Conservation (phyloP, 2,113 vertebrate species). For the Mobula birostris region DNA sequence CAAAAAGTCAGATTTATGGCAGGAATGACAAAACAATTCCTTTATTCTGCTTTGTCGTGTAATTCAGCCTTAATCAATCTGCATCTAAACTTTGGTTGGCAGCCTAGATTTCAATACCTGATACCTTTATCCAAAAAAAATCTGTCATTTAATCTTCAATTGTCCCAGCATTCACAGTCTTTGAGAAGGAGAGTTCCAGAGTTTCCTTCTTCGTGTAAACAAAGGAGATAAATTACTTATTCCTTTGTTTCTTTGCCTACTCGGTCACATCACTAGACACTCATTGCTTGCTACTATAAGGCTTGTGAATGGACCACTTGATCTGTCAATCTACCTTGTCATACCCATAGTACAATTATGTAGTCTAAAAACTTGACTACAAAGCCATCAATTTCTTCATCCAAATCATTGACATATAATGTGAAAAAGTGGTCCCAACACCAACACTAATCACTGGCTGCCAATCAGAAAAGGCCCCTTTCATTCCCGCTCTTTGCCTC, state of each 20-base stretch:
- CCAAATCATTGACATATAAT: no score
- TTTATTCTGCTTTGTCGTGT: not conserved
- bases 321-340: no score
- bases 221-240: not conserved
- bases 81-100: not conserved
- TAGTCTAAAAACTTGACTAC: no score
- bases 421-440: no score
- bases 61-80: not conserved
- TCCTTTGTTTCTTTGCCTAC: not conserved
- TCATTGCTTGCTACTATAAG: not conserved
- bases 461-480: no score
- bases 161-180: not conserved
- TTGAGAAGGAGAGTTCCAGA: not conserved
- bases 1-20: no score
- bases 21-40: not conserved
- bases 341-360: no score
- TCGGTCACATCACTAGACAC: not conserved
- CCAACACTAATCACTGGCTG: no score
- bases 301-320: no score
- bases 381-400: no score
- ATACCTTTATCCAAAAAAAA: not conserved
- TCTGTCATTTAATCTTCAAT: not conserved
- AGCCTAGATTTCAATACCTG: not conserved
- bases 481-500: no score
- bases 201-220: not conserved